Evolutionary conservation across 2,113 vertebrate species (phyloP), one percentile per base, ranked within the genome.

Genomic region (Aptenodytes patagonicus): DNA sequence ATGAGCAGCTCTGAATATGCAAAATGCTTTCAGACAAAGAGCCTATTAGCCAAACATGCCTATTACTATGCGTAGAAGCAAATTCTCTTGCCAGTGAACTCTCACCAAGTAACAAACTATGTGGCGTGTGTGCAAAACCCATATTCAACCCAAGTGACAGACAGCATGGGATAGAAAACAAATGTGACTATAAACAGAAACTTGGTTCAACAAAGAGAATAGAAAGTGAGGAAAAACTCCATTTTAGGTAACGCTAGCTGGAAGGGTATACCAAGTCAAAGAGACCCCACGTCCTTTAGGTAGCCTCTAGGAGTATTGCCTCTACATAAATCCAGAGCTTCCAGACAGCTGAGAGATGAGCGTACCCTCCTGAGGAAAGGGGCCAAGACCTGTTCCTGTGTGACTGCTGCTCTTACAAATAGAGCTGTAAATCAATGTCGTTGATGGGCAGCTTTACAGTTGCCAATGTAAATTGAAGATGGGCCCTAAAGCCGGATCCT

Each of bases 1-100:
- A 94, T 85, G 72, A 97, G 87, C 89, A 87, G 83, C 84, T 93
- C 95, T 94, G 91, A 93, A 69, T 69, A 61, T 55, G 89, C 89
- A 84, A 8, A 72, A 95, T 88, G 51, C 77, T 64, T 80, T 68
- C 87, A 84, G 96, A 95, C 95, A 96, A 96, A 96, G 94, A 91
- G 87, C 65, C 91, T 68, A 29, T 92, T 70, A 95, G 90, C 92
- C 93, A 95, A 55, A 95, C 75, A 19, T 73, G 92, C 38, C 82
- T 68, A 71, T 94, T 87, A 28, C 93, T 81, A n/a, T 87, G 95
- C 64, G 0, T 44, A 66, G 72, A 78, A 79, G 91, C 88, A 90
- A 93, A 93, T 61, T 77, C 95, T 96, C 70, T 72, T 93, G 90
- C 92, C 92, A 83, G 42, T 28, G 66, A 94, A 28, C 46, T 66